Conservation (phyloP, 2,797 vertebrate species). For the Cacajao melanocephalus region DNA sequence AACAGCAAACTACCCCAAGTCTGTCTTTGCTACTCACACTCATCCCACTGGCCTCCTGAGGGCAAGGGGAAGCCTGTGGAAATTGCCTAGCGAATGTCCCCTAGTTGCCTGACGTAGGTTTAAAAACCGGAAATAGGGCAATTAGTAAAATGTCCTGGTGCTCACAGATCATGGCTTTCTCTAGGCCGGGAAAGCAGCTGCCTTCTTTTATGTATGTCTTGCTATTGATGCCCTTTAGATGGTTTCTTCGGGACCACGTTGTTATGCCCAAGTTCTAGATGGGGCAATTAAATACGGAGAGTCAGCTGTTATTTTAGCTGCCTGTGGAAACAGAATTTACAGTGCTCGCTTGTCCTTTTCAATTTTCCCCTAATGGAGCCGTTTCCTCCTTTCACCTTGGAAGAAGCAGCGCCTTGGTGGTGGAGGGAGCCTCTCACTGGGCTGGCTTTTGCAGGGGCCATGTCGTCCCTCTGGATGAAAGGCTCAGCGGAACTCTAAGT, state of each 20-base stretch:
- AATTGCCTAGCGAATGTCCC: conserved; percentile 1
- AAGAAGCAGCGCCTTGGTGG: conserved; percentile 62
- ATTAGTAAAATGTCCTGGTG: conserved; percentile 38
- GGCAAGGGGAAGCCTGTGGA: not conserved
- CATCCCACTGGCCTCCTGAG: not conserved
- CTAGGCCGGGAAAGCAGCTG: not conserved
- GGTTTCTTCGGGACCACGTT: not conserved
- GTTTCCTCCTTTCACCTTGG: conserved; percentile 66
- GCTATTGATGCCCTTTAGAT: not conserved
- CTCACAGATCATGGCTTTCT: not conserved
- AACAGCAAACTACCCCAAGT: not conserved
- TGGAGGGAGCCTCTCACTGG: conserved; percentile 72
- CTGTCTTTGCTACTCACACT: not conserved
- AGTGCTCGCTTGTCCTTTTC: conserved; percentile 34
- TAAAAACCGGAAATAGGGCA: conserved; percentile 45
- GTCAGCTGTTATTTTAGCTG: not conserved
- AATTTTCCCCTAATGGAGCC: not conserved
- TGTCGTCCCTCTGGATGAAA: conserved; percentile 84
- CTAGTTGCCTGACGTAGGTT: not conserved
- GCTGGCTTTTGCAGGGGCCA: conserved; percentile 71
- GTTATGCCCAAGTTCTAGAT: not conserved
- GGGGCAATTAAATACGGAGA: not conserved
- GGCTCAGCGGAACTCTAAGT: conserved; percentile 80
- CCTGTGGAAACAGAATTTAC: conserved; percentile 26
- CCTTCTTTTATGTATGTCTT: not conserved